phyloP scores from a whole-genome alignment of 2,113 vertebrate species.

The Emydocephalus ijimae region DNA sequence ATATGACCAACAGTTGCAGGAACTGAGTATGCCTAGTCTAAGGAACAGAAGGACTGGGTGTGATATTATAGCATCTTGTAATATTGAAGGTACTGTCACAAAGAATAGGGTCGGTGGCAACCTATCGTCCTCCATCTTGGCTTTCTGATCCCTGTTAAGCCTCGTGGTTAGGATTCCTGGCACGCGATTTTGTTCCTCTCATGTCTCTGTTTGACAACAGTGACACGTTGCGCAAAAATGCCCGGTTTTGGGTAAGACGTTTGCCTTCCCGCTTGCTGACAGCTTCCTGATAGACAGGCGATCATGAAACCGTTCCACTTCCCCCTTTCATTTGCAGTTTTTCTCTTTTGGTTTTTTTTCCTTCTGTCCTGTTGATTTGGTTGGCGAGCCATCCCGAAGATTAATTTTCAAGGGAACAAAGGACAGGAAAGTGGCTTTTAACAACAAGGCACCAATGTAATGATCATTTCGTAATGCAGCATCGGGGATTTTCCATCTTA shows the following conservation, averaged over 20 bases:
- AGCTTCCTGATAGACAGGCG: background rate
- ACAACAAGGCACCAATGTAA: accelerated
- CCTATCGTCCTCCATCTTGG: background rate
- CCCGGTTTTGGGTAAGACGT: background rate
- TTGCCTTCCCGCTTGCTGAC: background rate
- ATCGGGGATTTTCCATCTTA: background rate
- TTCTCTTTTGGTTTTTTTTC: background rate
- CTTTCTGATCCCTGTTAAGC: background rate
- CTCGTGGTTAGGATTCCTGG: background rate
- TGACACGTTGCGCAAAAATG: background rate
- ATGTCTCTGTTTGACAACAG: background rate
- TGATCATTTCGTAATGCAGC: background rate
- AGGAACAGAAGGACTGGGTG: no score
- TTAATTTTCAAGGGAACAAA: background rate
- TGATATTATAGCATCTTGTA: background rate
- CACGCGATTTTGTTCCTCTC: background rate
- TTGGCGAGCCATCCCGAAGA: background rate
- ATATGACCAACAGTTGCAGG: no score
- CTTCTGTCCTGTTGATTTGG: background rate
- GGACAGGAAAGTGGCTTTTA: background rate
- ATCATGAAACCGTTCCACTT: background rate
- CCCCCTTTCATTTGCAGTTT: background rate
- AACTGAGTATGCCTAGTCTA: no score
- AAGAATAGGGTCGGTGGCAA: background rate
- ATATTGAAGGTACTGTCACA: background rate